phyloP scores from a whole-genome alignment of 1,140 invertebrate species.

The Oncopeltus fasciatus region DNA sequence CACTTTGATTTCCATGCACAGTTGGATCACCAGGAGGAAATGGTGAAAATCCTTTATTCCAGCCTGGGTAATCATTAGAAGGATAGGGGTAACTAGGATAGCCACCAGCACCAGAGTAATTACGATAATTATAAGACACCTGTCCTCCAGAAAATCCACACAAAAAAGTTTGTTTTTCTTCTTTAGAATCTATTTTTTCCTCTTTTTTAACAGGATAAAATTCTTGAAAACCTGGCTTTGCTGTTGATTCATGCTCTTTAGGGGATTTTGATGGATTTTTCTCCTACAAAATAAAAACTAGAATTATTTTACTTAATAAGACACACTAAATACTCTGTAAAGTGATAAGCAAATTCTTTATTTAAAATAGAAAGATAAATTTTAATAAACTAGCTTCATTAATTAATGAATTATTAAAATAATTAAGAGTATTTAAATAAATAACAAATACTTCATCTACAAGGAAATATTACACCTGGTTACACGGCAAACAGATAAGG shows the following conservation, averaged over 20 bases:
- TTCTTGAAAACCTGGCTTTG: conserved; percentile 1
- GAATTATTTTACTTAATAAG: too few relatives aligned
- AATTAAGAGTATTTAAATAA: too few relatives aligned
- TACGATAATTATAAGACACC: conserved; percentile 8
- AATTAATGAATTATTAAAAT: too few relatives aligned
- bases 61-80: neutral
- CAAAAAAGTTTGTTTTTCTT: conserved; percentile 6
- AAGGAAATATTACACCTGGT: too few relatives aligned
- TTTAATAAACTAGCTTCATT: neutral
- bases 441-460: too few relatives aligned
- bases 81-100: neutral
- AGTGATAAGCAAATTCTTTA: too few relatives aligned
- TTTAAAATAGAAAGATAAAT: neutral
- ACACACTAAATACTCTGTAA: too few relatives aligned
- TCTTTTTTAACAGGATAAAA: conserved; percentile 1
- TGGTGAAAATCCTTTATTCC: neutral
- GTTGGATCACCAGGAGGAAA: neutral
- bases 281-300: neutral
- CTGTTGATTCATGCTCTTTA: neutral
- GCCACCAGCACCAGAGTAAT: neutral
- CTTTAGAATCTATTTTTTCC: neutral
- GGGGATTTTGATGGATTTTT: neutral
- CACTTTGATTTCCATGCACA: neutral
- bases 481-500: too few relatives aligned
- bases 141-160: conserved; percentile 11